These are phyloP conservation scores for Elachura formosa DNA, from an alignment of 2,113 vertebrate species.

Conservation along the genomic window DNA sequence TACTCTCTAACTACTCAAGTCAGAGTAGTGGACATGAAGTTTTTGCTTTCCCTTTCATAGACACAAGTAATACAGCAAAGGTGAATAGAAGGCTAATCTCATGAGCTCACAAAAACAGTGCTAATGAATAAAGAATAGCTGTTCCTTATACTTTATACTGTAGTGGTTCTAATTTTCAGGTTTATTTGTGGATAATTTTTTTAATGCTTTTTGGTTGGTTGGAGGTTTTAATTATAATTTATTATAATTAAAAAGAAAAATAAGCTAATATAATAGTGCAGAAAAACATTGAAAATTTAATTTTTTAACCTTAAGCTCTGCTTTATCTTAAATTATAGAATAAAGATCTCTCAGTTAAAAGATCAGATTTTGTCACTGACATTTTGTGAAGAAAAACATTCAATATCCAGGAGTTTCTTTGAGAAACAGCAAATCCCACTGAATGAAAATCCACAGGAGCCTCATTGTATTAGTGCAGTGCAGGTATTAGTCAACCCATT, in stretches of 20 bases:
- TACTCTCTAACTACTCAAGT: background rate
- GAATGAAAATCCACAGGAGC: background rate
- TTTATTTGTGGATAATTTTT: background rate
- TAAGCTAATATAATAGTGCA: background rate
- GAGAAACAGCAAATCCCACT: background rate
- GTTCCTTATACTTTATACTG: background rate
- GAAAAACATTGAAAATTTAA: background rate
- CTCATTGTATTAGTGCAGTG: background rate
- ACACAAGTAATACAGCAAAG: background rate
- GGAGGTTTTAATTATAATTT: background rate
- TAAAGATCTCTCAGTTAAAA: background rate
- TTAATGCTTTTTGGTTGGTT: fast-evolving
- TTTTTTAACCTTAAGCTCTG: background rate
- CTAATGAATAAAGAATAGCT: background rate
- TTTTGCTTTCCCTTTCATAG: background rate
- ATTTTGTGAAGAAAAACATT: background rate
- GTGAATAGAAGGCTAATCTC: background rate
- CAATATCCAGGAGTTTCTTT: background rate
- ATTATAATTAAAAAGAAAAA: background rate
- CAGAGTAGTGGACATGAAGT: fast-evolving
- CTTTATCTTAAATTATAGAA: background rate
- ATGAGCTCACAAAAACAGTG: background rate
- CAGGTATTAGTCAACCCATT: background rate
- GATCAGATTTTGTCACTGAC: background rate
- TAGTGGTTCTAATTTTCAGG: background rate